Base-by-base conservation (phyloP, 2,888 invertebrate genomes). In the Tetranychus truncatus region DNA sequence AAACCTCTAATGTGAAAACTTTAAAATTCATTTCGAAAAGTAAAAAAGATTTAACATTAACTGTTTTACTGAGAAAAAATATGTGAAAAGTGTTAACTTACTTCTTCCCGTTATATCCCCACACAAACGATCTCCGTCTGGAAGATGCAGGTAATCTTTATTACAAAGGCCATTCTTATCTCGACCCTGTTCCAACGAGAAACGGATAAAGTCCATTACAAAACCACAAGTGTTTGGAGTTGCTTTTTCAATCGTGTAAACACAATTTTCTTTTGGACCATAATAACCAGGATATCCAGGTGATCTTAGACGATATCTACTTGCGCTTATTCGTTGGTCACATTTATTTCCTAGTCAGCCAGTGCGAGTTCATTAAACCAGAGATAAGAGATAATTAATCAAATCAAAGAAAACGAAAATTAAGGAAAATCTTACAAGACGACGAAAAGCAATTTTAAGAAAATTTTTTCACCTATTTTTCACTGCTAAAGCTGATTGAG, bases 111-210 rank as follows among this genome's bases (percentile, higher is more conserved):
- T 55, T 15, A 55, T 15, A 3, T 55, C 71, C 9, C 79, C 79
- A 66, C 79, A 79, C 9, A 79, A 46, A n/a, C 78, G 74, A 18
- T 69, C 74, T 5, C 77, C 76, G 45, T 76, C 77, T 1, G 79
- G 78, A 5, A 79, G 44, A 15, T 78, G 73, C 6, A 79, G 71
- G 72, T 77, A 79, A 73, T 79, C 79, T 55, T 77, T 77, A 72
- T 71, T 75, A 74, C 79, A 79, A 0, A 74, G 72, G 6, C 77
- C 74, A 11, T 46, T 67, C n/a, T 74, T 21, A 74, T 77, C 76
- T 8, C 75, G 74, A 21, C 75, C 69, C 46, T 75, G 74, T 71
- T 78, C 78, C 18, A 78, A 66, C 11, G 78, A 76, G 66, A 79
- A 79, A n/a, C 75, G 74, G 1, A 76, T 55, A 74, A 79, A 79